phyloP scores from a whole-genome alignment of 2,888 invertebrate genomes.

The Diachrysia chrysitis region DNA sequence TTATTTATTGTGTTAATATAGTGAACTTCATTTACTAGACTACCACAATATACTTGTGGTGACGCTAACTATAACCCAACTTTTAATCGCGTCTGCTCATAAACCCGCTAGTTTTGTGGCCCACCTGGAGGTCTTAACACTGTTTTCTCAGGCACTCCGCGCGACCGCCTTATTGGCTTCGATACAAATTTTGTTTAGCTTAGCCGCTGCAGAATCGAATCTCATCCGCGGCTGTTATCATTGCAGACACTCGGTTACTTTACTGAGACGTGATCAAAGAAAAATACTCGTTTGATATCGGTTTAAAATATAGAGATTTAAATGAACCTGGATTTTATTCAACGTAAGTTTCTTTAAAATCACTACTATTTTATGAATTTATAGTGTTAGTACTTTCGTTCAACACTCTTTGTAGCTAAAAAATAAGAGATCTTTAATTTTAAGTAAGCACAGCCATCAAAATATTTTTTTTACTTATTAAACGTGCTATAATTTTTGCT shows the following conservation, averaged over 20 bases:
- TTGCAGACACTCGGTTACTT: conserved; percentile 35
- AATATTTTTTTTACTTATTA: too few relatives aligned
- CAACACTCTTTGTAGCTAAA: too few relatives aligned
- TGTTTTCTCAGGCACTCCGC: conserved; percentile 75
- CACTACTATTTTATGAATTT: too few relatives aligned
- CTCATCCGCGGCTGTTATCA: conserved; percentile 36
- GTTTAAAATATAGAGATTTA: conserved; percentile 11
- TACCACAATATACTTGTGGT: too few relatives aligned
- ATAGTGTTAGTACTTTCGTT: too few relatives aligned
- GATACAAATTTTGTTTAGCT: conserved; percentile 72
- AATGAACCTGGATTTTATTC: conserved; percentile 25
- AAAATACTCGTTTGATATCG: conserved; percentile 25
- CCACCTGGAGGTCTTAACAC: conserved; percentile 63
- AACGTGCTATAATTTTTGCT: too few relatives aligned
- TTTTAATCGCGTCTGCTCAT: too few relatives aligned
- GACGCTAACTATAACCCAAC: too few relatives aligned
- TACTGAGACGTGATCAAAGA: conserved; percentile 36
- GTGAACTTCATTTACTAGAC: too few relatives aligned
- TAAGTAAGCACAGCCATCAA: too few relatives aligned
- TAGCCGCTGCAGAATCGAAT: conserved; percentile 48
- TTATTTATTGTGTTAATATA: too few relatives aligned
- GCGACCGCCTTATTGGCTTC: conserved; percentile 62
- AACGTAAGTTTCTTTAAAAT: not conserved
- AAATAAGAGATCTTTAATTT: too few relatives aligned
- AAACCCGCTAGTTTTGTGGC: conserved; percentile 41